These are phyloP conservation scores for Sorex araneus DNA, from an alignment of 2,113 vertebrate genomes.

Conservation along the genomic window DNA sequence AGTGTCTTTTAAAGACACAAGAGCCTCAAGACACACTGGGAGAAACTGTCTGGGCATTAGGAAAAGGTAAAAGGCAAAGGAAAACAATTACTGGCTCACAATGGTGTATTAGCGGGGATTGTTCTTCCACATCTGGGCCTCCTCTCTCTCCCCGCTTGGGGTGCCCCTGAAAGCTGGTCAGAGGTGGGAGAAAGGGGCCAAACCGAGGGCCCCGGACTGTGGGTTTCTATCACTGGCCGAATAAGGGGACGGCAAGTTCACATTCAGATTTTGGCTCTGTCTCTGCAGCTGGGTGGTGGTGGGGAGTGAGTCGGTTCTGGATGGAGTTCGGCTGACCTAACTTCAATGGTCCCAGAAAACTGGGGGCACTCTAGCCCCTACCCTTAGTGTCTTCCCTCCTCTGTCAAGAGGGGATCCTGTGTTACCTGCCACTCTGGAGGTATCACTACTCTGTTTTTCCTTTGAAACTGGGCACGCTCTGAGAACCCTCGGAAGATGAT, in stretches of 20 bases:
- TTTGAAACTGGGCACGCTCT: slow-evolving; percentile 47
- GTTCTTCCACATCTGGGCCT: slow-evolving; percentile 83
- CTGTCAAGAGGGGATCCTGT: too few relatives aligned
- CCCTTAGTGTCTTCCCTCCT: too few relatives aligned
- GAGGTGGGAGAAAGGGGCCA: neutral
- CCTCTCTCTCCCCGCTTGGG: slow-evolving; percentile 67
- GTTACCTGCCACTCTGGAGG: too few relatives aligned
- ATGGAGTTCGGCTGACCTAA: neutral
- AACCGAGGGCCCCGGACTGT: neutral
- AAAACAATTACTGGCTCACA: slow-evolving; percentile 90
- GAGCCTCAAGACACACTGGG: slow-evolving; percentile 84
- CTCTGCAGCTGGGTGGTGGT: neutral
- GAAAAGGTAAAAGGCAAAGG: slow-evolving; percentile 82
- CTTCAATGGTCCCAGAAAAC: too few relatives aligned
- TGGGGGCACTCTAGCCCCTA: too few relatives aligned
- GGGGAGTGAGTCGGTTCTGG: too few relatives aligned
- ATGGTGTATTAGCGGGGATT: slow-evolving; percentile 82
- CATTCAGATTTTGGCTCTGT: too few relatives aligned
- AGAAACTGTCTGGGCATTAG: slow-evolving; percentile 87
- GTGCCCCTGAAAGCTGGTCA: slow-evolving; percentile 50
- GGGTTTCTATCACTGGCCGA: neutral
- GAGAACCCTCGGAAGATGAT: slow-evolving; percentile 50
- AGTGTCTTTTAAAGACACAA: slow-evolving; percentile 84
- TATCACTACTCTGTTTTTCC: neutral
- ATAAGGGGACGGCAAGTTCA: neutral